These are phyloP conservation scores for Sphinx pinastri DNA, from an alignment of 2,888 invertebrate genomes.

Conservation along the genomic window DNA sequence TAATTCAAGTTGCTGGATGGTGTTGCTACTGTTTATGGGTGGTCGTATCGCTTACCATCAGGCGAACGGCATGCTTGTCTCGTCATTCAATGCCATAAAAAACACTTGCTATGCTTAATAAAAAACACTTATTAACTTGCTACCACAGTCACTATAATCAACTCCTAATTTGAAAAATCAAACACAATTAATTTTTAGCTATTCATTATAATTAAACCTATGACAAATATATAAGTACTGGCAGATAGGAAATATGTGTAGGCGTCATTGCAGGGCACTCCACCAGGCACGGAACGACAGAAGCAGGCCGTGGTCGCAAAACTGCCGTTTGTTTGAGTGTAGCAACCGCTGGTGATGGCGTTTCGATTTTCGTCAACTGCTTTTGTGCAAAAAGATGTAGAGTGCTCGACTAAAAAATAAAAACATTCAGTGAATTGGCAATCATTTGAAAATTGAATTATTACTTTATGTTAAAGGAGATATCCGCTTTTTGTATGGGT, in stretches of 20 bases:
- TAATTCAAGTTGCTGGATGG: no score
- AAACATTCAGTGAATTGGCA: not conserved
- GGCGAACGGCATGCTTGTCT: no score
- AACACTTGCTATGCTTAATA: no score
- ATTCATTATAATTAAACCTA: constrained; percentile 33
- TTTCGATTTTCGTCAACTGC: constrained; percentile 76
- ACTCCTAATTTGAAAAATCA: not conserved
- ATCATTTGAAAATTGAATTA: not conserved
- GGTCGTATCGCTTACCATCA: no score
- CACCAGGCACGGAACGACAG: constrained; percentile 67
- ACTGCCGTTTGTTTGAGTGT: constrained; percentile 75
- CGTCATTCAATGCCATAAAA: no score
- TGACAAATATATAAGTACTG: constrained; percentile 37
- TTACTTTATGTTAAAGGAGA: not conserved
- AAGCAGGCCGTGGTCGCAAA: constrained; percentile 68
- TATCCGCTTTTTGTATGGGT: not conserved
- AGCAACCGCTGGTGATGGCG: constrained; percentile 84
- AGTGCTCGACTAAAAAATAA: constrained; percentile 85
- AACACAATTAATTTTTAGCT: constrained; percentile 3
- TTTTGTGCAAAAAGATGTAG: constrained; percentile 88
- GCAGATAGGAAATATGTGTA: constrained; percentile 37
- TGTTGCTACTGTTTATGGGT: no score
- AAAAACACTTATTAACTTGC: no score
- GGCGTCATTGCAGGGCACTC: constrained; percentile 65
- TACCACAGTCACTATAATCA: no score